Percentiles rank a stretch among this genome's conserved stretches.
These are phyloP conservation scores for Galemys pyrenaicus DNA, from an alignment of 2,113 vertebrate genomes.

Conservation along the genomic window DNA sequence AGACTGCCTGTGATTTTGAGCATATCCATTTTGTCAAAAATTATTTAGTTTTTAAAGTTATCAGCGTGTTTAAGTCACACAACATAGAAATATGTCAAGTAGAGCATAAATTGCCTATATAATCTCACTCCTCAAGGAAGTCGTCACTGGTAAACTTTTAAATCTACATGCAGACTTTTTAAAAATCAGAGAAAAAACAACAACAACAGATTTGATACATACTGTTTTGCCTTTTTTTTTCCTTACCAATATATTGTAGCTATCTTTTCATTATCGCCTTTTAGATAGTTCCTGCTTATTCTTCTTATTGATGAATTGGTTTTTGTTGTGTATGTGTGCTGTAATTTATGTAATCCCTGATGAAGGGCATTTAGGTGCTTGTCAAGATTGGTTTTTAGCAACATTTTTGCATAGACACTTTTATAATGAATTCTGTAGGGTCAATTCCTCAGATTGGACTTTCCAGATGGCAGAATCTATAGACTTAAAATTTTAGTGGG, in stretches of 20 bases:
- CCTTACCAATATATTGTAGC: neutral
- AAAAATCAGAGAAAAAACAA: neutral
- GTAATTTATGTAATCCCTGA: neutral
- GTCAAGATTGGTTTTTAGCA: neutral
- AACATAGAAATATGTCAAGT: neutral
- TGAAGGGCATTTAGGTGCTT: neutral
- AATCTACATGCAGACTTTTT: neutral
- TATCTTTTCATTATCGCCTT: neutral
- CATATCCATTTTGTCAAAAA: too few species aligned
- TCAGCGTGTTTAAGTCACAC: neutral
- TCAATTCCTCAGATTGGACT: neutral
- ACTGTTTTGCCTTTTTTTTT: neutral
- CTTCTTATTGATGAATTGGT: neutral
- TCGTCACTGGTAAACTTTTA: neutral
- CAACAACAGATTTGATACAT: neutral
- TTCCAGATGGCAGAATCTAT: neutral
- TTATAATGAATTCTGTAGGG: neutral
- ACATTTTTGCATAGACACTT: neutral
- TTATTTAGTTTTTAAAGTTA: too few species aligned
- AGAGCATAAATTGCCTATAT: neutral
- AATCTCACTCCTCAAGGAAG: neutral
- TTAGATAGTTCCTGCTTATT: neutral
- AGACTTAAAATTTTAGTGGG: neutral
- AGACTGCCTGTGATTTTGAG: neutral
- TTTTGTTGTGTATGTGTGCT: neutral